Base-by-base conservation (phyloP, 2,888 invertebrate genomes). In the Drosophila engyochracea region DNA sequence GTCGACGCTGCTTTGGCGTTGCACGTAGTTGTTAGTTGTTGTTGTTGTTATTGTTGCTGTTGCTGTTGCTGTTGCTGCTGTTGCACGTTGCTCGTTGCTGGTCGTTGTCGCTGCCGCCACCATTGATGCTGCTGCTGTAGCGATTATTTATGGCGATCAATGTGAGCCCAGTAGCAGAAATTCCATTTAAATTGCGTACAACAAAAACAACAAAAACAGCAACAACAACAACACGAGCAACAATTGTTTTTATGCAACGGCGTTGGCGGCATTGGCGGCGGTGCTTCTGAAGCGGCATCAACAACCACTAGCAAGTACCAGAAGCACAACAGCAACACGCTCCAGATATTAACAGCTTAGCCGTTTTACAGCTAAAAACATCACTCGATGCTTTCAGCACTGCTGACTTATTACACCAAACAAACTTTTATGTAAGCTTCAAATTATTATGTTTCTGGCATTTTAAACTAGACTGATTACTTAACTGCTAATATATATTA, bases 151-250 rank as follows among this genome's bases (percentile, higher is more conserved):
- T 86, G 83, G 87, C 87, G 82, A 84, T 89, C 83, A 85, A 76
- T 73, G 81, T 82, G 78, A 77, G 85, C 83, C 85, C 85, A 83
- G 85, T 83, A 80, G 89, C 86, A 76, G 76, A 83, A 88, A 88
- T 89, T 89, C 87, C 87, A 88, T 85, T 86, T 86, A 89, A 85
- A 88, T 88, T 88, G 88, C 89, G 88, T 88, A 85, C 82, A 76
- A 58, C 75, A 79, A 68, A 74, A 72, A 30, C 60, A 74, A 51
- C 70, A 79, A 39, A 69, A 78, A 39, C 75, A 78, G 58, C 63
- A 72, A 30, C 58, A 74, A 51, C 70, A 79, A 39, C 75, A 78
- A 61, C 63, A 77, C 55, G 72, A 69, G 64, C 78, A 80, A 82
- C 77, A 77, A 71, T 77, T 85, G 86, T 77, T 89, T 85, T 89